These are phyloP conservation scores for Sinodicranocentrus sp. DNA, from an alignment of 2,888 invertebrate species.

Conservation along the genomic window DNA sequence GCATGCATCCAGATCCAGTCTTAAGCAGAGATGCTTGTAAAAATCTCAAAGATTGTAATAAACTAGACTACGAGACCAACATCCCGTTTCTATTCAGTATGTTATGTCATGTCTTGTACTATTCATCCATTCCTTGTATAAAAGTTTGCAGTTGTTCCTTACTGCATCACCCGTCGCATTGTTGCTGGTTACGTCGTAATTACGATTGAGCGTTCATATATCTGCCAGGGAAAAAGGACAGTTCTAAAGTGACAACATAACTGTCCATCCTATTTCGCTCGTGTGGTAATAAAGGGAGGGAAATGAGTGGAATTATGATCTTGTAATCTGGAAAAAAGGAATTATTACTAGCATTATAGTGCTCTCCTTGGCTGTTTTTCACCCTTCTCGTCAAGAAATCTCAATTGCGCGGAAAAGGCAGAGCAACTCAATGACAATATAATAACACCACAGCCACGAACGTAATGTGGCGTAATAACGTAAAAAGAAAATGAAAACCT, in stretches of 20 bases:
- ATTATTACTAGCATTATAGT: conserved; percentile 22
- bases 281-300: conserved; percentile 23
- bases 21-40: no score
- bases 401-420: no score
- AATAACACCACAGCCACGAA: conserved; percentile 38
- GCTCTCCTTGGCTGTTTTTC: no score
- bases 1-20: no score
- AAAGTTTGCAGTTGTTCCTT: no score
- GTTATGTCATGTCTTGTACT: neutral
- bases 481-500: conserved; percentile 52
- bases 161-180: neutral
- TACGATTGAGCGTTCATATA: conserved; percentile 37
- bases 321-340: conserved; percentile 27
- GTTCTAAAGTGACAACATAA: conserved; percentile 22
- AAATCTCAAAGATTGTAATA: no score
- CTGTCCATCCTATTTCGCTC: conserved; percentile 33
- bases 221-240: conserved; percentile 42
- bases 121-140: no score
- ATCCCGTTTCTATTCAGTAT: conserved; percentile 21
- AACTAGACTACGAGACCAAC: conserved; percentile 4
- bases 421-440: neutral
- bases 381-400: no score
- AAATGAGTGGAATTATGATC: conserved; percentile 44
- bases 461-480: conserved; percentile 60
- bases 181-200: conserved; percentile 34